Evolutionary conservation across 2,888 invertebrate genomes (phyloP).

Genomic region (Stomorhina lunata): DNA sequence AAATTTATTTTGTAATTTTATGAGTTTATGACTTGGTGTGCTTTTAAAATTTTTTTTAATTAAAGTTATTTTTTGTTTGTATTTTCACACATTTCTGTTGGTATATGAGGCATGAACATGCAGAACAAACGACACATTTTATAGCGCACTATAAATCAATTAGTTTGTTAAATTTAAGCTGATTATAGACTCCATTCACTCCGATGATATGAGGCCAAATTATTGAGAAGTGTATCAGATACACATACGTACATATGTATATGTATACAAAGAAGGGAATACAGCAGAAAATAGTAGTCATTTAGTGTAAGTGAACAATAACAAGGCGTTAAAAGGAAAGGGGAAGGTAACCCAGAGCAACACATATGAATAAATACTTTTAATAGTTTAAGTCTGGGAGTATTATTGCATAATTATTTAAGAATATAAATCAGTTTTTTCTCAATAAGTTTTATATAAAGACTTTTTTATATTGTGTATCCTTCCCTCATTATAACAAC

Average conservation of each 20-base stretch:
- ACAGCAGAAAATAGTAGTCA: not conserved
- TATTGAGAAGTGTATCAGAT: no score
- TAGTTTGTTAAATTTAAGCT: slow-evolving; percentile 68
- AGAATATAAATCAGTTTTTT: no score
- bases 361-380: no score
- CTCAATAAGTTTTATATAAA: no score
- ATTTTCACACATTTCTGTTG: slow-evolving; percentile 63
- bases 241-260: no score
- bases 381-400: no score
- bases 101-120: slow-evolving; percentile 78
- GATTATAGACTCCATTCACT: slow-evolving; percentile 31
- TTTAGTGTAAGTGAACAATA: not conserved
- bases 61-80: slow-evolving; percentile 25
- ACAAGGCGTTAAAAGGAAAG: slow-evolving; percentile 6
- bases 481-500: not conserved
- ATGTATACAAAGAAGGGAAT: not conserved
- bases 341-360: not conserved
- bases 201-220: not conserved
- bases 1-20: slow-evolving; percentile 48
- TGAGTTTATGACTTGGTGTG: slow-evolving; percentile 40
- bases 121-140: slow-evolving; percentile 78
- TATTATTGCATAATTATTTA: no score
- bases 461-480: not conserved
- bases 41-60: not conserved
- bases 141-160: slow-evolving; percentile 78